Conservation (phyloP, 2,888 invertebrate genomes). For the Parnassius glacialis region DNA sequence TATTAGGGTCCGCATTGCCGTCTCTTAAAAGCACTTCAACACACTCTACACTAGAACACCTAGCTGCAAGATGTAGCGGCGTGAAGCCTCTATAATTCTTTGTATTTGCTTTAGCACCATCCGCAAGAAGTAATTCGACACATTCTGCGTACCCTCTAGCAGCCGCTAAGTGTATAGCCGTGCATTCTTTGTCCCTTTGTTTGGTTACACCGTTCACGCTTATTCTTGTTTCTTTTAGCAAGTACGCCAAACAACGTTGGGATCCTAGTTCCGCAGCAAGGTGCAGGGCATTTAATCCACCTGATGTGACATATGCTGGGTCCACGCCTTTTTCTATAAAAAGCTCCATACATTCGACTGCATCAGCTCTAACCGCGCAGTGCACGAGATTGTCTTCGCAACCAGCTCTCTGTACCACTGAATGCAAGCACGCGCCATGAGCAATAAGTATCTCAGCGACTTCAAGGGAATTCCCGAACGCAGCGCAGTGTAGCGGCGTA, state of each 20-base stretch:
- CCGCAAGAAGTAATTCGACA: constrained; percentile 86
- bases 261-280: constrained; percentile 90
- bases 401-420: constrained; percentile 84
- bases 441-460: constrained; percentile 88
- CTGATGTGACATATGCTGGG: constrained; percentile 86
- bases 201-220: constrained; percentile 86
- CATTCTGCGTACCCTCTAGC: constrained; percentile 92
- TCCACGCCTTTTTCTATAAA: constrained; percentile 88
- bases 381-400: constrained; percentile 90
- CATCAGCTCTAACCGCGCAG: constrained; percentile 90
- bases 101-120: constrained; percentile 88
- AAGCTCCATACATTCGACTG: constrained; percentile 88
- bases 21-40: constrained; percentile 88
- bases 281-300: constrained; percentile 89
- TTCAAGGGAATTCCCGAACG: constrained; percentile 91
- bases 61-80: constrained; percentile 91
- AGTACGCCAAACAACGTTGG: constrained; percentile 85
- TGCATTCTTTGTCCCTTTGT: constrained; percentile 87
- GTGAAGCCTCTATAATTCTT: constrained; percentile 90
- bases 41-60: constrained; percentile 89
- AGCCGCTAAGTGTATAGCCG: constrained; percentile 91
- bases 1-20: constrained; percentile 88
- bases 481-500: constrained; percentile 93
- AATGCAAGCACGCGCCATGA: constrained; percentile 84
- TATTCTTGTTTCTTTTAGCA: constrained; percentile 87